These are phyloP conservation scores for Agonopterix subpropinquella DNA, from an alignment of 2,888 invertebrate genomes.

Conservation along the genomic window DNA sequence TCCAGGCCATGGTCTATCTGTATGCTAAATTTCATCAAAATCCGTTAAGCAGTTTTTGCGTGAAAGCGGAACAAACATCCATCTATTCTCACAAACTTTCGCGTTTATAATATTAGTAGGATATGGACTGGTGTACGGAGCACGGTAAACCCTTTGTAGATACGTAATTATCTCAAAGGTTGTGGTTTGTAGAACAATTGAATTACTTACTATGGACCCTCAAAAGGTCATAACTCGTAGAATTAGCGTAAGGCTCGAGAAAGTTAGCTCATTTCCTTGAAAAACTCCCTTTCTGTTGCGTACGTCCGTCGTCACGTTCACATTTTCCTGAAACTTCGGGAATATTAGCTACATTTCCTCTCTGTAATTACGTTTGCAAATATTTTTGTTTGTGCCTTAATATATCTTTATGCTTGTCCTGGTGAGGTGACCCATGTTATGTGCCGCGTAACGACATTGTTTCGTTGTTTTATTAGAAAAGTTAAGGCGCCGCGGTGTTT, in stretches of 20 bases:
- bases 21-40: too few species aligned
- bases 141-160: too few species aligned
- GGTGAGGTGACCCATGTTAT: slow-evolving; percentile 35
- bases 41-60: too few species aligned
- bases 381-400: slow-evolving; percentile 49
- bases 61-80: too few species aligned
- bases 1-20: too few species aligned
- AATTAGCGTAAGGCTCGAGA: slow-evolving; percentile 36
- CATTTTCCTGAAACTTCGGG: slow-evolving; percentile 42
- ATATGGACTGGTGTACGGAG: too few species aligned
- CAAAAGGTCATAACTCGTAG: slow-evolving; percentile 11
- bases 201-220: not conserved
- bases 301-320: slow-evolving; percentile 42
- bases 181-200: not conserved
- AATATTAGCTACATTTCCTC: slow-evolving; percentile 47
- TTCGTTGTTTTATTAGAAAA: slow-evolving; percentile 12
- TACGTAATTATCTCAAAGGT: not conserved
- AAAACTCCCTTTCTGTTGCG: slow-evolving; percentile 53
- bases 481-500: slow-evolving; percentile 6
- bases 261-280: slow-evolving; percentile 66
- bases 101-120: too few species aligned
- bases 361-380: slow-evolving; percentile 55
- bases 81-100: too few species aligned
- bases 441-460: slow-evolving; percentile 10
- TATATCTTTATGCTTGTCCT: slow-evolving; percentile 53